These are phyloP conservation scores for Mylabris sibirica DNA, from an alignment of 2,888 invertebrate species.

Conservation along the genomic window DNA sequence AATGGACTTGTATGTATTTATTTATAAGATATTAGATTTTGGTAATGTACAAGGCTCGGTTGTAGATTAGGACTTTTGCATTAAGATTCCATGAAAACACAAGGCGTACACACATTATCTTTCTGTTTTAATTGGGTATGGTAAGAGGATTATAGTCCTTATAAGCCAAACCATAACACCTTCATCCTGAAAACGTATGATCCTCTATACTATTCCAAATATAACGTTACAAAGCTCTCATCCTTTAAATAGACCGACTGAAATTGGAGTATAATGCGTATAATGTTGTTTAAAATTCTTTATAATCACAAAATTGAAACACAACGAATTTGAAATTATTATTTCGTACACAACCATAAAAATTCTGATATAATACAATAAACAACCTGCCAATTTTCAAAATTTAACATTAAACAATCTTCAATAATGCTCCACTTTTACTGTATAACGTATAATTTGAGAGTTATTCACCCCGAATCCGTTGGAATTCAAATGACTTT, in stretches of 20 bases:
- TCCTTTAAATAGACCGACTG: background rate
- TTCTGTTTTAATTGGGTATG: constrained; percentile 35
- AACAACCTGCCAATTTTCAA: background rate
- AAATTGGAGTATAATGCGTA: background rate
- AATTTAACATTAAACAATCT: background rate
- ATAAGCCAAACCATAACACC: constrained; percentile 36
- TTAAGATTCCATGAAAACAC: background rate
- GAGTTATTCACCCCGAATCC: background rate
- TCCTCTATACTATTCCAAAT: constrained; percentile 21
- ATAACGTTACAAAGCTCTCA: constrained; percentile 16
- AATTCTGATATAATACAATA: background rate
- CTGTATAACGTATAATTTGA: background rate
- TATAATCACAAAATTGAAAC: no score
- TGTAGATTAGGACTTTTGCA: background rate
- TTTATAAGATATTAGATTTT: background rate
- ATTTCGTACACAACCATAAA: background rate
- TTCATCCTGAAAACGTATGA: constrained; percentile 23
- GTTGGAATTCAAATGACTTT: background rate
- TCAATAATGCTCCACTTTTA: background rate
- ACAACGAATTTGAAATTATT: no score
- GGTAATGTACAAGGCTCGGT: background rate
- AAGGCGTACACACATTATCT: constrained; percentile 22
- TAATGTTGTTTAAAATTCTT: background rate
- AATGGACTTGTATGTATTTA: background rate
- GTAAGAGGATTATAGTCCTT: constrained; percentile 34